These are phyloP conservation scores for Lanius ludovicianus DNA, from an alignment of 2,113 vertebrate species.

Conservation along the genomic window DNA sequence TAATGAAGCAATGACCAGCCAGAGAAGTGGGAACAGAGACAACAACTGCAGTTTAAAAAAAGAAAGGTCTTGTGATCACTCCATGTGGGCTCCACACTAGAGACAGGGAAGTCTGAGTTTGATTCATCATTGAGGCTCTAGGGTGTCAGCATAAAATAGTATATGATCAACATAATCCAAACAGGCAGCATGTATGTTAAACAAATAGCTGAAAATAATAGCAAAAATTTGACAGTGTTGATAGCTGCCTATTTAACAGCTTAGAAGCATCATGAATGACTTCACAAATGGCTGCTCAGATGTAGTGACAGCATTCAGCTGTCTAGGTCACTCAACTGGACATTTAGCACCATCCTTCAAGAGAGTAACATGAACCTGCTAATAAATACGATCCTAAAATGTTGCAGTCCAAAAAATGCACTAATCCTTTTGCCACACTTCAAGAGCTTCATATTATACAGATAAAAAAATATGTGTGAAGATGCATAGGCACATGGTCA, in stretches of 20 bases:
- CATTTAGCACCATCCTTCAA: not conserved
- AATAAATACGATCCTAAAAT: not conserved
- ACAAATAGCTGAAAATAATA: not conserved
- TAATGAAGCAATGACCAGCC: not conserved
- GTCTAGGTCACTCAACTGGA: slow-evolving; percentile 9
- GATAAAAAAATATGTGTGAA: not conserved
- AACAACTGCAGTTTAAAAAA: slow-evolving; percentile 55
- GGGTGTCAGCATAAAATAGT: not conserved
- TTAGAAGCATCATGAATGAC: not conserved
- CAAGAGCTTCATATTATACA: not conserved
- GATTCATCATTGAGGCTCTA: not conserved
- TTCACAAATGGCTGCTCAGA: not conserved
- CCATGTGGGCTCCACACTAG: not conserved
- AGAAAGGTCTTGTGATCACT: slow-evolving; percentile 30
- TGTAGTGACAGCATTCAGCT: slow-evolving; percentile 11
- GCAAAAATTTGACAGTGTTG: slow-evolving; percentile 11
- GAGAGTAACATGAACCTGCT: not conserved
- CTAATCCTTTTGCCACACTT: not conserved
- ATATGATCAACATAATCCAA: not conserved
- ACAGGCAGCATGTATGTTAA: not conserved
- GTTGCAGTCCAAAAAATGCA: not conserved
- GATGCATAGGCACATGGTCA: not conserved
- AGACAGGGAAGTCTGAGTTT: not conserved
- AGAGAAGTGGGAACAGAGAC: not conserved
- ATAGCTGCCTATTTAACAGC: not conserved